phyloP scores from a whole-genome alignment of 2,113 vertebrate genomes.

The Thunnus maccoyii region DNA sequence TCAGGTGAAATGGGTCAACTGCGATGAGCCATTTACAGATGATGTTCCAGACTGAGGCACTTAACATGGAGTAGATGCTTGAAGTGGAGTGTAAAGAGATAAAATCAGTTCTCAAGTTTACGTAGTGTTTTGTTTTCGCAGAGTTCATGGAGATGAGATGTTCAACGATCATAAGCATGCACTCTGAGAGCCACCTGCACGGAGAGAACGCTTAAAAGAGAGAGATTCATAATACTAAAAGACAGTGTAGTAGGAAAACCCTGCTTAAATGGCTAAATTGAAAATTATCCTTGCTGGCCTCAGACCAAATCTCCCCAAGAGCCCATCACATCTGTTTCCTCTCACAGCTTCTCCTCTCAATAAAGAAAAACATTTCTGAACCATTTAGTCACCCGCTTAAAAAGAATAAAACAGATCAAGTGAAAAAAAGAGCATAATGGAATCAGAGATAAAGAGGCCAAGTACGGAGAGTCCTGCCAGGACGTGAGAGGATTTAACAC shows the following conservation, averaged over 20 bases:
- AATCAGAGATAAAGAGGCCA: conserved; percentile 47
- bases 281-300: conserved; percentile 55
- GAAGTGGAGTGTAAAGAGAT: conserved; percentile 39
- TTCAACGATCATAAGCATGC: conserved; percentile 35
- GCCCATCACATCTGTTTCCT: conserved; percentile 41
- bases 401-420: conserved; percentile 33
- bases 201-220: conserved; percentile 8
- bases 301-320: conserved; percentile 46
- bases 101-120: conserved; percentile 48
- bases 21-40: conserved; percentile 58
- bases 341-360: conserved; percentile 33
- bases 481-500: conserved; percentile 56
- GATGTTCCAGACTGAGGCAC: conserved; percentile 54
- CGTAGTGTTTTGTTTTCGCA: conserved; percentile 50
- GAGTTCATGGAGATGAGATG: conserved; percentile 40
- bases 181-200: conserved; percentile 32
- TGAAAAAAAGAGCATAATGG: conserved; percentile 51
- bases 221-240: conserved; percentile 19
- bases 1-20: conserved; percentile 63
- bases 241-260: conserved; percentile 26
- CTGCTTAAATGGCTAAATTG: conserved; percentile 48
- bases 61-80: conserved; percentile 54
- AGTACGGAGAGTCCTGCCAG: conserved; percentile 54
- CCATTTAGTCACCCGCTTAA: conserved; percentile 12
- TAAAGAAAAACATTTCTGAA: conserved; percentile 34